Conservation (phyloP, 2,888 invertebrate genomes). For the Xiphydria camelus region DNA sequence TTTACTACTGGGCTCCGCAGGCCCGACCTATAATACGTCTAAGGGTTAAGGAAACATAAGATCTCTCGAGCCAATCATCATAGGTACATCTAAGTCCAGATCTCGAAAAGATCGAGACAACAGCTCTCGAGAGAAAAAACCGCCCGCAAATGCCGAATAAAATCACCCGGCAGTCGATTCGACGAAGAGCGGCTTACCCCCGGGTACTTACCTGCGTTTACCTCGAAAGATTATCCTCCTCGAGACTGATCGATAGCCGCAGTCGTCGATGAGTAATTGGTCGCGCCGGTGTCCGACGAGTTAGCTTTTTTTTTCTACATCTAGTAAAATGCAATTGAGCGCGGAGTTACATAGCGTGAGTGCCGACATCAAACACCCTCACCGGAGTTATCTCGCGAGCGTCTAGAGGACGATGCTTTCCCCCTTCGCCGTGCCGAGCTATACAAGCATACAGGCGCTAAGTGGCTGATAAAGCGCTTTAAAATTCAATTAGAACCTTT, state of each 20-base stretch:
- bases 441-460: conserved; percentile 25
- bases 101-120: too few species aligned
- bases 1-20: too few species aligned
- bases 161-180: too few species aligned
- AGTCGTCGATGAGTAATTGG: conserved; percentile 30
- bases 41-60: too few species aligned
- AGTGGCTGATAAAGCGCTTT: conserved; percentile 41
- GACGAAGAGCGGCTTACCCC: too few species aligned
- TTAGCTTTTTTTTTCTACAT: conserved; percentile 12
- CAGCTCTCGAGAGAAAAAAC: too few species aligned
- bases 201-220: too few species aligned
- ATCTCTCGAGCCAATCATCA: too few species aligned
- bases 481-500: conserved; percentile 44
- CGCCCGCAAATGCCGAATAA: too few species aligned
- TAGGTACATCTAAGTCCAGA: too few species aligned
- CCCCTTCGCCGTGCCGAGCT: neutral
- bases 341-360: conserved; percentile 2
- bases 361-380: conserved; percentile 12
- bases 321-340: conserved; percentile 4
- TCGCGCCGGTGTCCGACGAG: conserved; percentile 28
- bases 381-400: conserved; percentile 6
- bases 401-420: neutral
- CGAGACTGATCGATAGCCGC: conserved; percentile 2
- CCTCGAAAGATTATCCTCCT: neutral
- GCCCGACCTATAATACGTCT: too few species aligned